These are phyloP conservation scores for Petrocephalus zakoni DNA, from an alignment of 2,113 vertebrate species.

Conservation along the genomic window DNA sequence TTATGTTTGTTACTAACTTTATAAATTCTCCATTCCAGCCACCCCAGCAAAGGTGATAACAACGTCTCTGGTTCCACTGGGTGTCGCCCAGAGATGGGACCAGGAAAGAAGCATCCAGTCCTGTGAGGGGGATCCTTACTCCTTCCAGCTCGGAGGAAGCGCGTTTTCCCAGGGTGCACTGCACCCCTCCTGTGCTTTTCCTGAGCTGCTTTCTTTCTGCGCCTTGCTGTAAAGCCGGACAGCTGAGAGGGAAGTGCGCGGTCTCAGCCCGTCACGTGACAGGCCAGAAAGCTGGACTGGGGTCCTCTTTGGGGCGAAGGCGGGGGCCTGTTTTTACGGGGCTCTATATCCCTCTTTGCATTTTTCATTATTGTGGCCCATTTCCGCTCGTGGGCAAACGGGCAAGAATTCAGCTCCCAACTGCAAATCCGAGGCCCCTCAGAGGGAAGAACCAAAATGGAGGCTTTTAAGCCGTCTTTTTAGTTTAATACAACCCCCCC, in stretches of 20 bases:
- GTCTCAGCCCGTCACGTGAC: not conserved
- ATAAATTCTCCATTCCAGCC: not conserved
- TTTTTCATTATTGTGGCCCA: not conserved
- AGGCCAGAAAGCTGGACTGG: not conserved
- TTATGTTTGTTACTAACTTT: not conserved
- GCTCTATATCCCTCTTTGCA: not conserved
- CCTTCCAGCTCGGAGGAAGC: not conserved
- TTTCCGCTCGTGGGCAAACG: not conserved
- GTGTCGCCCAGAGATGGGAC: not conserved
- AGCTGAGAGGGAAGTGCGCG: not conserved
- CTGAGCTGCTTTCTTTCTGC: not conserved
- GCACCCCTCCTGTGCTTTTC: not conserved
- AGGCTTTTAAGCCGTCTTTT: conserved; percentile 25
- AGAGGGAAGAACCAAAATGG: not conserved
- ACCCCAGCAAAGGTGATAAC: not conserved
- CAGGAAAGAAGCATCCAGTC: not conserved
- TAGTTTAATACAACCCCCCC: not conserved
- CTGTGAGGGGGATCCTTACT: not conserved
- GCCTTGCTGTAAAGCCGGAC: not conserved
- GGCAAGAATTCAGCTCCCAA: not conserved
- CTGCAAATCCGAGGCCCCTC: not conserved
- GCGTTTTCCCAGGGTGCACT: not conserved
- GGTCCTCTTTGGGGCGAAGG: too few relatives aligned
- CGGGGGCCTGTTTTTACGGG: not conserved
- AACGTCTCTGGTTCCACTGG: not conserved